Conservation (phyloP, 64 coral and sea anemone genomes). For the Stichodactyla mertensii region DNA sequence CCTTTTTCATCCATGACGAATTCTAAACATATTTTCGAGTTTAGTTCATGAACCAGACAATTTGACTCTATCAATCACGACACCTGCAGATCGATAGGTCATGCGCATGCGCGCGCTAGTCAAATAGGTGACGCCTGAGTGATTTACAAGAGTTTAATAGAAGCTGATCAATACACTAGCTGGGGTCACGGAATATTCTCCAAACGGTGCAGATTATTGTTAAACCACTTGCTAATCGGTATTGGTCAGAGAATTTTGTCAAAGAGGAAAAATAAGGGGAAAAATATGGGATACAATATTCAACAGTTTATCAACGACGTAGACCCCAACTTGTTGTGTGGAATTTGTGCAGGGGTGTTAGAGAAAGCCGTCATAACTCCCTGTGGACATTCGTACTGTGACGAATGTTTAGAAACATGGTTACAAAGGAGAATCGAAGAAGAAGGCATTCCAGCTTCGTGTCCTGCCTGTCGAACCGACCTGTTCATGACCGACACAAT, state of each 20-base stretch:
- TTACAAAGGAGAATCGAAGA: not conserved
- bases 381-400: conserved; percentile 86
- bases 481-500: not conserved
- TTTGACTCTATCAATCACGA: conserved; percentile 9
- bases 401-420: conserved; percentile 60
- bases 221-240: not conserved
- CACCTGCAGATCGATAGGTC: not conserved
- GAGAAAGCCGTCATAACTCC: conserved; percentile 54
- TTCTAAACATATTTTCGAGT: not conserved
- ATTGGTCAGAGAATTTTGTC: not conserved
- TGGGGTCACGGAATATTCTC: not conserved
- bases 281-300: conserved; percentile 67
- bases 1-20: not conserved
- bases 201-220: not conserved
- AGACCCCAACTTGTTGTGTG: conserved; percentile 73
- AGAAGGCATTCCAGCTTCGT: conserved; percentile 8
- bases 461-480: conserved; percentile 30
- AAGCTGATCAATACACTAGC: not conserved
- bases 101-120: not conserved
- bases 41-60: not conserved
- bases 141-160: not conserved
- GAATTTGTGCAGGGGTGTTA: conserved; percentile 77
- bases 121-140: conserved; percentile 11
- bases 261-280: not conserved
- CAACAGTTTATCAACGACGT: conserved; percentile 54